These are phyloP conservation scores for Acleris literana DNA, from an alignment of 2,888 invertebrate species.

Conservation along the genomic window DNA sequence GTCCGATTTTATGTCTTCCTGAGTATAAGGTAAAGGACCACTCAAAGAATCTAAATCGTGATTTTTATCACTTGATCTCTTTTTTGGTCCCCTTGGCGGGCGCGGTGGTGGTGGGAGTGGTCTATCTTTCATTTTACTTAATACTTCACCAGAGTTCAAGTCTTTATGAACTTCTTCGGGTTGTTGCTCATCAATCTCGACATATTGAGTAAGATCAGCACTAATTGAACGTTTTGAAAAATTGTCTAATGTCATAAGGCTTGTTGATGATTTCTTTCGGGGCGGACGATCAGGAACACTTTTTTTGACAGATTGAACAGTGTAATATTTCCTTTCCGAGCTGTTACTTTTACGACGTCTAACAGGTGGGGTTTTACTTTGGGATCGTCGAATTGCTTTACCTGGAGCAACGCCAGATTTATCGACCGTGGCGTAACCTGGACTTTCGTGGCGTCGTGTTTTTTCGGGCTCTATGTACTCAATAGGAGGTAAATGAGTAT, in stretches of 20 bases:
- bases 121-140: conserved; percentile 92
- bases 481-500: conserved; percentile 65
- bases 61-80: conserved; percentile 63
- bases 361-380: conserved; percentile 78
- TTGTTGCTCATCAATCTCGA: conserved; percentile 84
- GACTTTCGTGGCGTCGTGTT: conserved; percentile 75
- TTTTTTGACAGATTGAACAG: conserved; percentile 79
- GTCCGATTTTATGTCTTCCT: conserved; percentile 54
- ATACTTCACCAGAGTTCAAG: conserved; percentile 88
- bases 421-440: conserved; percentile 91
- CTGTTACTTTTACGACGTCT: conserved; percentile 76
- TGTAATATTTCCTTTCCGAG: conserved; percentile 87
- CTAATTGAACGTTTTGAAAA: conserved; percentile 70
- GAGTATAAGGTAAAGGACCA: conserved; percentile 42
- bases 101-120: conserved; percentile 94
- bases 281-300: conserved; percentile 85
- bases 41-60: conserved; percentile 44
- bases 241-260: conserved; percentile 80
- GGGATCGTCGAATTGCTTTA: conserved; percentile 81
- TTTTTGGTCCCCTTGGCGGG: conserved; percentile 87
- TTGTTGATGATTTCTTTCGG: conserved; percentile 84
- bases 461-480: conserved; percentile 65
- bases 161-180: conserved; percentile 85
- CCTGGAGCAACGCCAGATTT: conserved; percentile 87
- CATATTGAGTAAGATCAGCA: conserved; percentile 82